Conservation (phyloP, 2,113 vertebrate species). For the Xenopus borealis region DNA sequence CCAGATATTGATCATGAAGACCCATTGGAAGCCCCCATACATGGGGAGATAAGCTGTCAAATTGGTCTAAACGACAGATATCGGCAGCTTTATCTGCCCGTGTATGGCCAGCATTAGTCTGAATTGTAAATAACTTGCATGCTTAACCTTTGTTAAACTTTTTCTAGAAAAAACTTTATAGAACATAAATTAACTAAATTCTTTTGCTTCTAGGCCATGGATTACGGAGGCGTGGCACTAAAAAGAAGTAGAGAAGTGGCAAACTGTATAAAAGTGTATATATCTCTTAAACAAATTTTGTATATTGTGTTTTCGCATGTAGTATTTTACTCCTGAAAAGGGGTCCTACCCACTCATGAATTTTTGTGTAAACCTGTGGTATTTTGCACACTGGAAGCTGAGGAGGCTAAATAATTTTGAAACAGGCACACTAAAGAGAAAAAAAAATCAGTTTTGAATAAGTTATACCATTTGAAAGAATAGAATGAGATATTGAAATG, state of each 20-base stretch:
- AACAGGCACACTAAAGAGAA: conserved; percentile 2
- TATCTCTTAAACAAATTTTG: conserved; percentile 2
- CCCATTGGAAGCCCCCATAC: too few relatives aligned
- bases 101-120: too few relatives aligned
- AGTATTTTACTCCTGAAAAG: conserved; percentile 23
- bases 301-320: conserved; percentile 40
- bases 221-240: conserved; percentile 49
- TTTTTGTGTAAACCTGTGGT: conserved; percentile 1
- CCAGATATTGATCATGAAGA: too few relatives aligned
- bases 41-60: too few relatives aligned
- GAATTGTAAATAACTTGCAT: too few relatives aligned
- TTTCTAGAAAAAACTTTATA: too few relatives aligned
- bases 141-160: too few relatives aligned
- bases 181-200: too few relatives aligned
- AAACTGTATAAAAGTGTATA: conserved; percentile 19
- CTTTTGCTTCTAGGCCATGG: conserved; percentile 38
- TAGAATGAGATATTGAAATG: not conserved
- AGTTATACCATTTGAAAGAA: not conserved
- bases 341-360: conserved; percentile 35
- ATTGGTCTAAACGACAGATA: too few relatives aligned
- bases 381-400: conserved; percentile 16
- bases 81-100: too few relatives aligned
- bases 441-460: too few relatives aligned
- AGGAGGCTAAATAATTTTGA: not conserved
- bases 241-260: conserved; percentile 53